Percentiles rank a stretch among this genome's conserved stretches.
Evolutionary conservation across 2,113 vertebrate species (phyloP).

Genomic region (Notiomystis cincta): DNA sequence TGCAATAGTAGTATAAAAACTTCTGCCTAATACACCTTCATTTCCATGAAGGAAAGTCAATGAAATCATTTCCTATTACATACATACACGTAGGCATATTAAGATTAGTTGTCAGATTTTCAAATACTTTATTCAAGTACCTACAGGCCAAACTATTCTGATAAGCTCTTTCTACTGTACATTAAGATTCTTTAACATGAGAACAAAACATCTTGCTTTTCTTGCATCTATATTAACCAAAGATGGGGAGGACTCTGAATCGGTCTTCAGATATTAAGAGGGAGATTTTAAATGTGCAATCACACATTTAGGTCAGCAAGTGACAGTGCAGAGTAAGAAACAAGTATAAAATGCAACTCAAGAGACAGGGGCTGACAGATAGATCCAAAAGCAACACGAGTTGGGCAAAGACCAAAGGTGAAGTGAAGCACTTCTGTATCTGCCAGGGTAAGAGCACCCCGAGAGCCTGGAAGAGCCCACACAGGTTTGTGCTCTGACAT

Average conservation of each 20-base stretch:
- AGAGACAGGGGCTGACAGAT: neutral
- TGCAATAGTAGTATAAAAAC: neutral
- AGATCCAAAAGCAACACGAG: neutral
- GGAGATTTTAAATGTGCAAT: neutral
- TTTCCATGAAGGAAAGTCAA: neutral
- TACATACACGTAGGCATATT: neutral
- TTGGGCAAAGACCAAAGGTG: neutral
- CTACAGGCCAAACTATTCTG: neutral
- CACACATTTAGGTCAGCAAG: neutral
- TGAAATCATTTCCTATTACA: neutral
- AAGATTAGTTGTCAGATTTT: neutral
- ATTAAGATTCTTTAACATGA: neutral
- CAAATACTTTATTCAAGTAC: neutral
- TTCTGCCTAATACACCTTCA: neutral
- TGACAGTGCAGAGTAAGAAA: neutral
- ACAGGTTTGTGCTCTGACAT: neutral
- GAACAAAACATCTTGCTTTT: neutral
- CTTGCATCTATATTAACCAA: neutral
- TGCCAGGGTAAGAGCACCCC: neutral
- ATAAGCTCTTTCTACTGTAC: neutral
- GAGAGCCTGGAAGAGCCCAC: neutral
- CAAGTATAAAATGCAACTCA: neutral
- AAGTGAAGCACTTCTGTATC: neutral
- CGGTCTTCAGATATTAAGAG: neutral
- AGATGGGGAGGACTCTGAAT: neutral